Percentiles rank a stretch among this genome's conserved stretches.
Conservation (phyloP, 2,888 invertebrate species). For the Brachyptera putata region DNA sequence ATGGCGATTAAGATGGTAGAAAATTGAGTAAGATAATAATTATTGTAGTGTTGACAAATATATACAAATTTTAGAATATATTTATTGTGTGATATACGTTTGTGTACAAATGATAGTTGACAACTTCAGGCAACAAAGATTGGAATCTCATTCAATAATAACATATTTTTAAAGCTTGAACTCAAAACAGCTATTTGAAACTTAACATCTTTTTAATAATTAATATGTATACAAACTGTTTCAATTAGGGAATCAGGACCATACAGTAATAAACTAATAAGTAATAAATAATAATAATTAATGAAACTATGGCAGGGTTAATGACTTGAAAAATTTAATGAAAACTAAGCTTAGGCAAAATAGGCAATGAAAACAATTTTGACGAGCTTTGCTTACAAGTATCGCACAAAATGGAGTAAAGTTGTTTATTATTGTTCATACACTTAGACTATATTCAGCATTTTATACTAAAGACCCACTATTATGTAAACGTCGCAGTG, state of each 20-base stretch:
- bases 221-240: neutral
- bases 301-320: neutral
- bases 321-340: no score
- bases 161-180: neutral
- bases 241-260: neutral
- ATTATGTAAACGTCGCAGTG: no score
- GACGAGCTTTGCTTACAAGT: no score
- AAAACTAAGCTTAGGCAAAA: no score
- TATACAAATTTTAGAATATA: slow-evolving; percentile 8
- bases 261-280: neutral
- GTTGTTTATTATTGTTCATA: no score
- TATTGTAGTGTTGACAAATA: neutral
- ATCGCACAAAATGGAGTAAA: no score
- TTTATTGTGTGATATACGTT: slow-evolving; percentile 20
- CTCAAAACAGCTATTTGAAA: neutral
- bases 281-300: neutral
- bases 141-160: neutral
- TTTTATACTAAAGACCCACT: no score
- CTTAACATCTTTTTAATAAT: neutral
- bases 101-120: neutral
- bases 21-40: neutral
- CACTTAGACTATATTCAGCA: no score
- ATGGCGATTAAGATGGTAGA: neutral
- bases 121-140: neutral
- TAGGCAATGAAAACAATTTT: no score